Evolutionary conservation across 2,888 invertebrate genomes (phyloP).

Genomic region (Acanthococcus lagerstroemiae): DNA sequence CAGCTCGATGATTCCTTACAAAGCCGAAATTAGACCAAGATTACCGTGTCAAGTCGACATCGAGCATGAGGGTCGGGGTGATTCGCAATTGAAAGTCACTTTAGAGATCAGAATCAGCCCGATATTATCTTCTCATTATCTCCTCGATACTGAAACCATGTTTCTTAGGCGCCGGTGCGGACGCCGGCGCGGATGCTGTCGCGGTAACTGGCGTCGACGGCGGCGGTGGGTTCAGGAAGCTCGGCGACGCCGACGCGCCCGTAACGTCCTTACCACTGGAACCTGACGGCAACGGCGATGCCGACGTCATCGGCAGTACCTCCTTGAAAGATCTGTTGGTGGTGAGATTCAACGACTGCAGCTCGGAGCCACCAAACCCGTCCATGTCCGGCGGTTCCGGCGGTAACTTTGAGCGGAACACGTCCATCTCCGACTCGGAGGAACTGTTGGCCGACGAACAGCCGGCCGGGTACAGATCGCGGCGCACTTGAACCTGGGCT

Average conservation of each 20-base stretch:
- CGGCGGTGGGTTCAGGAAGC: constrained; percentile 34
- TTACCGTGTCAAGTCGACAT: not conserved
- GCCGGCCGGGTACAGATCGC: constrained; percentile 53
- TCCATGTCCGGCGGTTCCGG: constrained; percentile 37
- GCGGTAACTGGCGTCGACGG: constrained; percentile 37
- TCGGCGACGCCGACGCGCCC: constrained; percentile 31
- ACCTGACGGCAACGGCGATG: not conserved
- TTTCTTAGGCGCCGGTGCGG: constrained; percentile 47
- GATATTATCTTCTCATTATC: constrained; percentile 55
- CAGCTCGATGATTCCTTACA: not conserved
- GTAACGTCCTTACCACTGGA: not conserved
- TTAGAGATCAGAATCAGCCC: not conserved
- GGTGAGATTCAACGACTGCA: not conserved
- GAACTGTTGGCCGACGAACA: constrained; percentile 42
- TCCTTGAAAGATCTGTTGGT: not conserved
- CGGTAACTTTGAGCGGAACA: constrained; percentile 35
- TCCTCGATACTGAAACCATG: constrained; percentile 86
- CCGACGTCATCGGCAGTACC: not conserved
- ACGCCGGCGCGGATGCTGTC: constrained; percentile 41
- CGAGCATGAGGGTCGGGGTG: too few relatives aligned
- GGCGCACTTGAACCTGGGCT: constrained; percentile 58
- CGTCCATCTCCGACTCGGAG: constrained; percentile 22
- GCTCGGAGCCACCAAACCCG: not conserved
- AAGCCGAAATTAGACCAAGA: not conserved
- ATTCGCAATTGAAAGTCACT: not conserved